Percentiles rank a stretch among this genome's conserved stretches.
phyloP scores from a whole-genome alignment of 2,888 invertebrate genomes.

The Ormia ochracea region DNA sequence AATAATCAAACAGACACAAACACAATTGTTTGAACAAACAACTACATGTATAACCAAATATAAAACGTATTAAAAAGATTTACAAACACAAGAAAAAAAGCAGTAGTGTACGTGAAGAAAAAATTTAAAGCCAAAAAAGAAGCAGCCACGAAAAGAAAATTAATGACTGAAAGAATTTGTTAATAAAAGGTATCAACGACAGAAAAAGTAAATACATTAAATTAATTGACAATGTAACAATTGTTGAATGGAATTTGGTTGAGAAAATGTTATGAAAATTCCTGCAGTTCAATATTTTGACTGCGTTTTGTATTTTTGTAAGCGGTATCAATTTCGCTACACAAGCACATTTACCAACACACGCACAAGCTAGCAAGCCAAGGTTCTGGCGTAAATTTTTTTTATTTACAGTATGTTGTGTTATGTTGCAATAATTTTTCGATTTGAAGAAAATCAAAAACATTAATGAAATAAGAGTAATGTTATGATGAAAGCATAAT shows the following conservation, averaged over 20 bases:
- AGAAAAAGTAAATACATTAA: slow-evolving; percentile 12
- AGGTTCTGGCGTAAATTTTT: neutral
- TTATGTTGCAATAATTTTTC: neutral
- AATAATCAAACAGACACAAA: slow-evolving; percentile 9
- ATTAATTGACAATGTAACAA: slow-evolving; percentile 11
- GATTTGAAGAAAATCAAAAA: neutral
- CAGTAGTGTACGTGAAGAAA: slow-evolving; percentile 32
- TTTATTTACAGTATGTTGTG: neutral
- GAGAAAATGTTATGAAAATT: slow-evolving; percentile 19
- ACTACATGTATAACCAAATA: neutral
- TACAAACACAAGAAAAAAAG: neutral
- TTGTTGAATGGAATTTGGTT: neutral
- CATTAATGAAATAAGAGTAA: too few relatives aligned
- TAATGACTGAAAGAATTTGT: slow-evolving; percentile 23
- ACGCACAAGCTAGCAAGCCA: neutral
- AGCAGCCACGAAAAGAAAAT: slow-evolving; percentile 53
- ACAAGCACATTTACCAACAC: slow-evolving; percentile 2
- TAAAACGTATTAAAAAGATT: neutral
- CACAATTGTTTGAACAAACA: slow-evolving; percentile 1
- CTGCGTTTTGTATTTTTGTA: slow-evolving; percentile 1
- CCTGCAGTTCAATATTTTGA: slow-evolving; percentile 43
- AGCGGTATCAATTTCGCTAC: slow-evolving; percentile 25
- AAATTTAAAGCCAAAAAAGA: slow-evolving; percentile 30
- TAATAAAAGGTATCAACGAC: slow-evolving; percentile 32
- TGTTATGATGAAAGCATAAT: too few relatives aligned